A percentile compares a stretch with the other conserved stretches of the same genome.
These are phyloP conservation scores for Brachionus asplanchnoidis DNA, from an alignment of 1,140 invertebrate species.

Conservation along the genomic window DNA sequence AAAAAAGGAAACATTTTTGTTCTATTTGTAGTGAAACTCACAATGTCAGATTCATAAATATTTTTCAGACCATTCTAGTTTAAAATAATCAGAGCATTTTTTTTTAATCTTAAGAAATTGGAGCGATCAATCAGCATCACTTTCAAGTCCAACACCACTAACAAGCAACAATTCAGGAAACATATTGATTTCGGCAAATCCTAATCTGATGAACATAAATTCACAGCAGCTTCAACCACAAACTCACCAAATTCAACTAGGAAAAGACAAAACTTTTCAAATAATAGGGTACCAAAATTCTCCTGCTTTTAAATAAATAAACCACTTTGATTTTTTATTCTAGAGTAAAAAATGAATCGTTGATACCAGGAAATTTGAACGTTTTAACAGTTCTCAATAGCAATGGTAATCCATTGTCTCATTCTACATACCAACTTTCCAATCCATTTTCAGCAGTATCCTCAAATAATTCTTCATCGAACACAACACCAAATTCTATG, in stretches of 20 bases:
- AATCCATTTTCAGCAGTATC: neutral
- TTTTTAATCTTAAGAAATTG: neutral
- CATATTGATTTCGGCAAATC: neutral
- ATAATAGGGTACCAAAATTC: neutral
- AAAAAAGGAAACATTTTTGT: too few relatives aligned
- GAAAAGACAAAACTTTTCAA: constrained; percentile 30
- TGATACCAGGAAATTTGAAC: constrained; percentile 30
- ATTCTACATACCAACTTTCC: constrained; percentile 5
- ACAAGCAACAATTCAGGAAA: neutral
- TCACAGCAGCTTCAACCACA: neutral
- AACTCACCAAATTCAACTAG: constrained; percentile 12
- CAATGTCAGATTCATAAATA: too few relatives aligned
- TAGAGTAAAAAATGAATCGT: constrained; percentile 16
- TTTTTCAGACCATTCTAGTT: too few relatives aligned
- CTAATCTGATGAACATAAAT: neutral
- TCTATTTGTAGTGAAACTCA: too few relatives aligned
- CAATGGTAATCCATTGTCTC: neutral
- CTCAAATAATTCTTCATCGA: neutral
- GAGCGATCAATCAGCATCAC: neutral
- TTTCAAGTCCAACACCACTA: neutral
- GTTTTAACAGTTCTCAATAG: constrained; percentile 17
- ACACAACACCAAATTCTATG: neutral
- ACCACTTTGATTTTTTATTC: neutral
- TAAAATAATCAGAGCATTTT: too few relatives aligned
- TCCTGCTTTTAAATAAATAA: neutral